phyloP scores from a whole-genome alignment of 2,888 invertebrate species.

The Cinara cedri region DNA sequence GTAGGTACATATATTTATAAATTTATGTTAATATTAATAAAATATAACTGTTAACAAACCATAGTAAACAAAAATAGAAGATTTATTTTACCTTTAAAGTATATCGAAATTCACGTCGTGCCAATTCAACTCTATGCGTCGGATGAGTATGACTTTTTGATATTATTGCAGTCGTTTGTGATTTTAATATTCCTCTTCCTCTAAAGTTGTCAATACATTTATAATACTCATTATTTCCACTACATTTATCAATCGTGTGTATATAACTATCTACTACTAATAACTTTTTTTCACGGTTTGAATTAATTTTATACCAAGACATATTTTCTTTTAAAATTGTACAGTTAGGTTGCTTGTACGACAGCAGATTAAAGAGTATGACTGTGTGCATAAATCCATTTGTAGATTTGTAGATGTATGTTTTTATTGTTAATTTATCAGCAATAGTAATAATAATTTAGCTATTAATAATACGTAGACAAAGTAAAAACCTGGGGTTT shows the following conservation, averaged over 20 bases:
- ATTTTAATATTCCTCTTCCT: neutral
- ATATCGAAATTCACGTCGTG: no score
- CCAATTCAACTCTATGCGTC: neutral
- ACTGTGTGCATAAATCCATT: no score
- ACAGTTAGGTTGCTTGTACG: no score
- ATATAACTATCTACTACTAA: neutral
- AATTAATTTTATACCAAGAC: neutral
- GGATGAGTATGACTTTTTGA: neutral
- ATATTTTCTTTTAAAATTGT: no score
- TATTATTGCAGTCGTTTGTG: neutral
- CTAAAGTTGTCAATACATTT: neutral
- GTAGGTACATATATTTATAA: neutral
- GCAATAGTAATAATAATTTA: no score
- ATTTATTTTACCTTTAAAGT: slow-evolving; percentile 5
- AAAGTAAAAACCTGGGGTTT: no score
- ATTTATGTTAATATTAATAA: neutral
- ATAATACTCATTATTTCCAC: no score
- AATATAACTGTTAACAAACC: neutral
- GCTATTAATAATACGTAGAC: no score
- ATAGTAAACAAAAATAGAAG: neutral
- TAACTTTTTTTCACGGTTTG: neutral
- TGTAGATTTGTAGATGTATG: no score
- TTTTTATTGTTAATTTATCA: no score
- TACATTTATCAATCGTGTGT: neutral
- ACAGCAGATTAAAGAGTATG: no score